Evolutionary conservation across 2,797 vertebrate genomes (phyloP).

Genomic region (Bradypodion ventrale): DNA sequence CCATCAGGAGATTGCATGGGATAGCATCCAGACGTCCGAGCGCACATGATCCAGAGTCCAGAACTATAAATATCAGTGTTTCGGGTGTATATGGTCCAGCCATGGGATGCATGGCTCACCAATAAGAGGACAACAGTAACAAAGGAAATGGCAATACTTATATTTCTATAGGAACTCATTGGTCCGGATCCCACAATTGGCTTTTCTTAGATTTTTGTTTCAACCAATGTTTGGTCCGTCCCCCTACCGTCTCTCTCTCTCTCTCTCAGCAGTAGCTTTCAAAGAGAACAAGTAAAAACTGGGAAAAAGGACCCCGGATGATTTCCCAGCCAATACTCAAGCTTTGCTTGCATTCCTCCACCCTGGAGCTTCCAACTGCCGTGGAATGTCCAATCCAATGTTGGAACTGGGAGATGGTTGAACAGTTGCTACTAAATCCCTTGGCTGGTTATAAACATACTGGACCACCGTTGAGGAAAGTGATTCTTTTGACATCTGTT

Average conservation of each 20-base stretch:
- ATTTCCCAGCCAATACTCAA: not conserved
- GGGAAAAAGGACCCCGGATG: too few species aligned
- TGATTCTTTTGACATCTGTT: too few species aligned
- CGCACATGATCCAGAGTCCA: conserved; percentile 21
- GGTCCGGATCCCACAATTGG: accelerated
- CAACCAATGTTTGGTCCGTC: too few species aligned
- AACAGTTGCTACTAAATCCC: not conserved
- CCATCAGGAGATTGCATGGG: not conserved
- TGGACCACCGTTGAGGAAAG: too few species aligned
- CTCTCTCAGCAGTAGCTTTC: not conserved
- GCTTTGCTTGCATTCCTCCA: not conserved
- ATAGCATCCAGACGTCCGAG: not conserved
- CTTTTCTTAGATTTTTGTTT: not conserved
- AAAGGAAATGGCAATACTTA: not conserved
- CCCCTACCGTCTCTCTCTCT: not conserved
- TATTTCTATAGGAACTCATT: not conserved
- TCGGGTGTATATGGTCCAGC: not conserved
- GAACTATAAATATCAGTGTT: accelerated
- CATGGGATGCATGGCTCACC: not conserved
- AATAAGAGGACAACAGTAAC: not conserved
- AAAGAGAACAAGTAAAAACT: not conserved
- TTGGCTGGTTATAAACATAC: not conserved
- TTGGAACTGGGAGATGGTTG: not conserved
- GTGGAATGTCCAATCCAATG: not conserved
- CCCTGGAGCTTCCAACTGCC: not conserved